Evolutionary conservation across 2,888 invertebrate genomes (phyloP).

Genomic region (Tenthredo mesomela): DNA sequence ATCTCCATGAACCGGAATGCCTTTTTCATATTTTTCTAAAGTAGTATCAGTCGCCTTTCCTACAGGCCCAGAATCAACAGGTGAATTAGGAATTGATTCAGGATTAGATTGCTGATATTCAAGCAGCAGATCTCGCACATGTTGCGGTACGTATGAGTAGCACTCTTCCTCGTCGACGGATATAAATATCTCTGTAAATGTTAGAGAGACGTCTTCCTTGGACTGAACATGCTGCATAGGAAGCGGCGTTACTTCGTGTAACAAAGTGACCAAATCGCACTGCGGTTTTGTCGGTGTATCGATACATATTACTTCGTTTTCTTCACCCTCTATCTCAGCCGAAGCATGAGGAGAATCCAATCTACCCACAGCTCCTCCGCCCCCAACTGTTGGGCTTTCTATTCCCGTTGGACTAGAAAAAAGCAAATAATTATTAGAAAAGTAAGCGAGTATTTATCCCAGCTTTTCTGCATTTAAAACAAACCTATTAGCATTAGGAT

Average conservation of each 20-base stretch:
- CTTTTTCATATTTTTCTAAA: slow-evolving; percentile 89
- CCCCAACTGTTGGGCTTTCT: slow-evolving; percentile 70
- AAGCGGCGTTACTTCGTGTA: slow-evolving; percentile 83
- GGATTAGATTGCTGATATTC: slow-evolving; percentile 81
- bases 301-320: slow-evolving; percentile 87
- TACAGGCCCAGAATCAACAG: slow-evolving; percentile 63
- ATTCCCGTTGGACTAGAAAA: slow-evolving; percentile 72
- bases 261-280: slow-evolving; percentile 84
- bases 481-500: slow-evolving; percentile 80
- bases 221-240: slow-evolving; percentile 76
- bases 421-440: slow-evolving; percentile 5
- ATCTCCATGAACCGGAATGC: slow-evolving; percentile 90
- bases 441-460: slow-evolving; percentile 3
- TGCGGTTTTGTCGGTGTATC: slow-evolving; percentile 88
- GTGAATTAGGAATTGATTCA: slow-evolving; percentile 62
- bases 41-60: slow-evolving; percentile 72
- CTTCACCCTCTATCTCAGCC: slow-evolving; percentile 92
- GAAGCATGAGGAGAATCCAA: slow-evolving; percentile 82
- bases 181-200: slow-evolving; percentile 80
- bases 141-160: slow-evolving; percentile 78
- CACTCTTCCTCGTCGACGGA: slow-evolving; percentile 82
- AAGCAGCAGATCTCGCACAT: slow-evolving; percentile 82
- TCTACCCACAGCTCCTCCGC: slow-evolving; percentile 81
- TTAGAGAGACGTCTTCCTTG: slow-evolving; percentile 76
- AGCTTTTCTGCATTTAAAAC: slow-evolving; percentile 26